Evolutionary conservation across 2,888 invertebrate species (phyloP).

Genomic region (Caenorhabditis sulstoni): DNA sequence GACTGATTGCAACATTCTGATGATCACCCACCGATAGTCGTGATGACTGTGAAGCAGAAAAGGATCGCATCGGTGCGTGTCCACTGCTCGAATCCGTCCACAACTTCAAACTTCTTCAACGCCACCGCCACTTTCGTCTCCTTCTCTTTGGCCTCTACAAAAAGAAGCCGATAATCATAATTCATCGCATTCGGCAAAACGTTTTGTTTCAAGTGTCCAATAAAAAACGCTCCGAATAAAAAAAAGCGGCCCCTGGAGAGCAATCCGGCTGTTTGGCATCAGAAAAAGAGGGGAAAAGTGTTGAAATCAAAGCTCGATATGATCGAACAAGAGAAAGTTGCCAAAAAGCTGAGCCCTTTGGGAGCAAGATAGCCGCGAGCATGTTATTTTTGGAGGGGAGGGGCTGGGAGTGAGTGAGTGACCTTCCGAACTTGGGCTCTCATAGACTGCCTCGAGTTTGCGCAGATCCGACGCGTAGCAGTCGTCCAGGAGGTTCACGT

Average conservation of each 20-base stretch:
- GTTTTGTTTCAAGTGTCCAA: not conserved
- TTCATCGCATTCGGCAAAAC: slow-evolving; percentile 2
- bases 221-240: not conserved
- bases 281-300: slow-evolving; percentile 32
- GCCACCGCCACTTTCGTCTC: slow-evolving; percentile 38
- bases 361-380: slow-evolving; percentile 31
- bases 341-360: slow-evolving; percentile 16
- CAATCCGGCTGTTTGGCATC: too few species aligned
- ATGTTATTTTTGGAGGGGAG: not conserved
- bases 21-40: slow-evolving; percentile 71
- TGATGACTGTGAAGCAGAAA: slow-evolving; percentile 79
- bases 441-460: slow-evolving; percentile 35
- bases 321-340: slow-evolving; percentile 50
- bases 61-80: slow-evolving; percentile 74
- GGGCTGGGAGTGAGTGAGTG: slow-evolving; percentile 1
- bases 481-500: slow-evolving; percentile 49
- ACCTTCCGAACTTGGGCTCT: slow-evolving; percentile 39
- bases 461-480: slow-evolving; percentile 49
- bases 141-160: slow-evolving; percentile 16
- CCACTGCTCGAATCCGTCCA: slow-evolving; percentile 71
- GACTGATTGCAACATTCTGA: not conserved
- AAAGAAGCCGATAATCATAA: slow-evolving; percentile 21
- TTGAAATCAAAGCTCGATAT: slow-evolving; percentile 57
- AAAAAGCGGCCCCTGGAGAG: too few species aligned
- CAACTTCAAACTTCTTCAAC: slow-evolving; percentile 50